Percentiles rank a stretch among this genome's conserved stretches.
phyloP scores from a whole-genome alignment of 2,113 vertebrate species.

The Piprites chloris region DNA sequence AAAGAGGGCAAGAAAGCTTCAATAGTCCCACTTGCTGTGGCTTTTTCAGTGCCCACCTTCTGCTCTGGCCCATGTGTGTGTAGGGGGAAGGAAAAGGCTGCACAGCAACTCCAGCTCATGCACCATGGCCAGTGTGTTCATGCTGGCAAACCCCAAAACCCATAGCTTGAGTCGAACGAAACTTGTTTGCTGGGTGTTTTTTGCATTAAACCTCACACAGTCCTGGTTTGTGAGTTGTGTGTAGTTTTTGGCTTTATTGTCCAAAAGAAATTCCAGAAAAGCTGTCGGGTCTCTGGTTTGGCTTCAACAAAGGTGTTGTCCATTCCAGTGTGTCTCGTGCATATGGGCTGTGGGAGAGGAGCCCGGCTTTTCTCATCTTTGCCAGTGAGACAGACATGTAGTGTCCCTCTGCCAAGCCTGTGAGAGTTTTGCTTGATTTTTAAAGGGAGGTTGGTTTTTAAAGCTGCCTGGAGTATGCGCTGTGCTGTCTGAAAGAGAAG shows the following conservation, averaged over 20 bases:
- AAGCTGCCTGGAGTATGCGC: background rate
- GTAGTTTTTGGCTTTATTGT: fast-evolving
- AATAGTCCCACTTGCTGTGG: background rate
- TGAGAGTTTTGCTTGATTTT: background rate
- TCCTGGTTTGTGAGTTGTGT: background rate
- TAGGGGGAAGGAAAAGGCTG: fast-evolving
- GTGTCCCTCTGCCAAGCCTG: background rate
- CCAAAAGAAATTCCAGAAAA: background rate
- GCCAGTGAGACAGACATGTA: background rate
- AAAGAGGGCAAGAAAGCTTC: background rate
- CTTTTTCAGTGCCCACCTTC: background rate
- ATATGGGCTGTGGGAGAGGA: background rate
- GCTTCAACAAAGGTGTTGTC: background rate
- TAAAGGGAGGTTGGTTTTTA: background rate
- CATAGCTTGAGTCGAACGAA: background rate
- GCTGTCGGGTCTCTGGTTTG: background rate
- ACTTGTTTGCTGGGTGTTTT: background rate
- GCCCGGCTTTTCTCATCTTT: background rate
- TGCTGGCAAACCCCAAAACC: background rate
- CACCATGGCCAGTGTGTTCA: background rate
- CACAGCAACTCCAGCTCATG: background rate
- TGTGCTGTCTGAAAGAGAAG: background rate
- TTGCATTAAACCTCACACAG: background rate
- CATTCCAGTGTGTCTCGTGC: background rate
- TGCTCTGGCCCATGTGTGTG: background rate